phyloP scores from a whole-genome alignment of 64 coral and sea anemone genomes.

The Platygyra sinensis region DNA sequence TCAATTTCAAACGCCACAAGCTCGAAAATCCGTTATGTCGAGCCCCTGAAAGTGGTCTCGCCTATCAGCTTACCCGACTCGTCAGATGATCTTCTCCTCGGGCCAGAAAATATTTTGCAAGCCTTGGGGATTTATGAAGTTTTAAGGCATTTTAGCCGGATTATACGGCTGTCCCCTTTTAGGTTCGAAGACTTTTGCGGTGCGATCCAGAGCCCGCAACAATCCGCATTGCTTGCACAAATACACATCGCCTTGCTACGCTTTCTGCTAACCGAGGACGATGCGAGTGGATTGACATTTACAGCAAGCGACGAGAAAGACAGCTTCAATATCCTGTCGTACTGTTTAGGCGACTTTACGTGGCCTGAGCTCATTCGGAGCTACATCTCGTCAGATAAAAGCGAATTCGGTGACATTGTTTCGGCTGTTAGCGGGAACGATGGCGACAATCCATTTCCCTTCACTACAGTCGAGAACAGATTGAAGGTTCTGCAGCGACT shows the following conservation, averaged over 20 bases:
- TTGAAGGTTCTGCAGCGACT: conserved; percentile 81
- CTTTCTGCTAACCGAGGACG: conserved; percentile 88
- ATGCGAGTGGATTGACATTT: conserved; percentile 92
- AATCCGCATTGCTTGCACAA: conserved; percentile 89
- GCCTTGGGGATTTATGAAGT: conserved; percentile 94
- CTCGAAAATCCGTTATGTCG: conserved; percentile 76
- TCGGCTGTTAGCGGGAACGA: conserved; percentile 48
- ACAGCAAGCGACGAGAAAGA: conserved; percentile 96
- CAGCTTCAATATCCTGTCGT: conserved; percentile 91
- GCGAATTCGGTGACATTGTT: conserved; percentile 78
- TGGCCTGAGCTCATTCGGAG: conserved; percentile 94
- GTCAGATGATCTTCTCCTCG: conserved; percentile 88
- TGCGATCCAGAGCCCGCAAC: conserved; percentile 70
- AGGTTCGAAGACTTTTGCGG: conserved; percentile 95
- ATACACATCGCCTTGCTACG: conserved; percentile 89
- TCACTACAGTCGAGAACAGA: conserved; percentile 75
- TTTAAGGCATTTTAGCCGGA: conserved; percentile 90
- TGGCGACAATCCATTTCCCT: conserved; percentile 80
- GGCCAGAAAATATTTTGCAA: conserved; percentile 77
- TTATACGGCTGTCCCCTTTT: conserved; percentile 85
- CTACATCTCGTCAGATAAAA: conserved; percentile 88
- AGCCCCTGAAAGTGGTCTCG: conserved; percentile 70
- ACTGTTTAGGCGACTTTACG: conserved; percentile 87
- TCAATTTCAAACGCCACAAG: conserved; percentile 54
- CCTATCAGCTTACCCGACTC: conserved; percentile 75